Conservation (phyloP, 2,113 vertebrate genomes). For the Paratilapia polleni region DNA sequence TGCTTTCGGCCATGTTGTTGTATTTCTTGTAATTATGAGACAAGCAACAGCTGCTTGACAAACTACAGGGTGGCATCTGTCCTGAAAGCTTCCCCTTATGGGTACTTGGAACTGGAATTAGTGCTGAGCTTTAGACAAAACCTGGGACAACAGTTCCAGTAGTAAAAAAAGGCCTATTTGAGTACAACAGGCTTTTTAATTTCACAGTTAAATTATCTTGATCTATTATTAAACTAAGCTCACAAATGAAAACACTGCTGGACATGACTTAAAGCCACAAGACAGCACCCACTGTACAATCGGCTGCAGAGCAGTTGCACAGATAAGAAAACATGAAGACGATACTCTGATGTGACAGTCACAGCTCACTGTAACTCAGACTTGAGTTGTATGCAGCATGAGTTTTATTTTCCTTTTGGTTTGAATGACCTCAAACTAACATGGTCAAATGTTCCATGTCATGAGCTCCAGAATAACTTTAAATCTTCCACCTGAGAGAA, state of each 20-base stretch:
- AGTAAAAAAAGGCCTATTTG: background rate
- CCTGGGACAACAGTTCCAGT: background rate
- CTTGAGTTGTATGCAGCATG: too few species aligned
- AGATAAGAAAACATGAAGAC: too few species aligned
- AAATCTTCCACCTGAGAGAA: background rate
- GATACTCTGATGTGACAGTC: too few species aligned
- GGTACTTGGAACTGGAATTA: rapidly evolving
- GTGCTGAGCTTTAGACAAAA: background rate
- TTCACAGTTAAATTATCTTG: background rate
- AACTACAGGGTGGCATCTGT: background rate
- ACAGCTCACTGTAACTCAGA: too few species aligned
- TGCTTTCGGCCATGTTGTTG: background rate
- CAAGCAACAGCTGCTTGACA: background rate
- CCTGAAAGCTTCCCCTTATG: background rate
- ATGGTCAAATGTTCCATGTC: too few species aligned
- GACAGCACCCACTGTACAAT: background rate
- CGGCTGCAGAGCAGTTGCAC: too few species aligned
- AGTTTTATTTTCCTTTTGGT: too few species aligned
- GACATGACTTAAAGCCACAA: background rate
- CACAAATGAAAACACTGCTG: background rate
- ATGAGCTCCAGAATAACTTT: too few species aligned
- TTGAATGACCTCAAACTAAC: too few species aligned
- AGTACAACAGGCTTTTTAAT: background rate
- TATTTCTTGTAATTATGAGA: background rate
- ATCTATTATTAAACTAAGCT: background rate